A percentile compares a stretch with the other conserved stretches of the same genome.
These are phyloP conservation scores for Aepyceros melampus DNA, from an alignment of 2,113 vertebrate species.

Conservation along the genomic window DNA sequence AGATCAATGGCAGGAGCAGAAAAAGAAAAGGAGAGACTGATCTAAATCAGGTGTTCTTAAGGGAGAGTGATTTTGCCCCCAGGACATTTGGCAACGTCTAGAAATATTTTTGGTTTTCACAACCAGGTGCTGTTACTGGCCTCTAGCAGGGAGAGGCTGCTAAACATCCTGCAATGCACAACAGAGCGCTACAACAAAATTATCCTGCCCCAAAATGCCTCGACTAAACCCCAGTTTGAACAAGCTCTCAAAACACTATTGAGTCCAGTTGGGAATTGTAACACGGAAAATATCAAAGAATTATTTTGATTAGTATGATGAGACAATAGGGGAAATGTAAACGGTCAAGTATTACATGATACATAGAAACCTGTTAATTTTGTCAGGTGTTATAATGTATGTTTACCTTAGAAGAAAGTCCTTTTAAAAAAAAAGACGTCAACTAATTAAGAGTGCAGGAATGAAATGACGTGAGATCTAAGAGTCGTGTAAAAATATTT, in stretches of 20 bases:
- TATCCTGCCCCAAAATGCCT: background rate
- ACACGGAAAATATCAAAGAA: background rate
- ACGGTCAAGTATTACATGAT: background rate
- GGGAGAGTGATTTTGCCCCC: background rate
- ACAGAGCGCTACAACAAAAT: background rate
- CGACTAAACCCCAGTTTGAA: background rate
- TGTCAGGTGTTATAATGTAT: background rate
- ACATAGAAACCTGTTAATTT: slow-evolving; percentile 11
- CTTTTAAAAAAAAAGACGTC: background rate
- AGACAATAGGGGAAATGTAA: background rate
- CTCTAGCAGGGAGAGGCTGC: background rate
- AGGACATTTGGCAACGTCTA: background rate
- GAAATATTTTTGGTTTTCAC: slow-evolving; percentile 10
- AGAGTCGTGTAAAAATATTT: slow-evolving; percentile 47
- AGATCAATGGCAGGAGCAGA: background rate
- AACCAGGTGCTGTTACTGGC: background rate
- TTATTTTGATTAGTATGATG: background rate
- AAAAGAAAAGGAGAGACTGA: background rate
- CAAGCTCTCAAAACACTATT: slow-evolving; percentile 1
- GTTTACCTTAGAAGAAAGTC: background rate
- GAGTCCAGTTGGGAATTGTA: background rate
- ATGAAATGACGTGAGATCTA: background rate
- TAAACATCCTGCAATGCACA: background rate
- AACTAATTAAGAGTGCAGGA: background rate
- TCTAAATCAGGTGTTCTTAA: background rate